These are phyloP conservation scores for Pollimyrus isidori DNA, from an alignment of 2,113 vertebrate species.

Conservation along the genomic window DNA sequence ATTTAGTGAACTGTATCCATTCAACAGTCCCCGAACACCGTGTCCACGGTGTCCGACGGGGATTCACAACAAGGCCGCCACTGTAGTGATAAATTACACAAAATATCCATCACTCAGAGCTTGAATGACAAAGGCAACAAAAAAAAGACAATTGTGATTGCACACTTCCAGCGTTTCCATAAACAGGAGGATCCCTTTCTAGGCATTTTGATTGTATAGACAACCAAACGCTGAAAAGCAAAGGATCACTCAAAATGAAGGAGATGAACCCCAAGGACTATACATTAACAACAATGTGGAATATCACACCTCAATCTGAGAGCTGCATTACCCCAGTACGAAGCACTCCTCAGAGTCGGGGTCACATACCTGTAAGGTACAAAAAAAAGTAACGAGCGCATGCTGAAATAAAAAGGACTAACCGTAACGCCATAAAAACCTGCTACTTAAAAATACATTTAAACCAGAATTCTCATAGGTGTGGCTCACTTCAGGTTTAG, in stretches of 20 bases:
- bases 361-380: constrained; percentile 68
- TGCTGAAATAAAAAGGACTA: background rate
- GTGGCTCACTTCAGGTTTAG: constrained; percentile 18
- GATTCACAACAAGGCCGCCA: background rate
- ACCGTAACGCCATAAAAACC: background rate
- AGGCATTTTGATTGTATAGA: background rate
- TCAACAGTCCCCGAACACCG: background rate
- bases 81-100: constrained; percentile 3
- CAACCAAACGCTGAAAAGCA: background rate
- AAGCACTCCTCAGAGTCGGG: constrained; percentile 14
- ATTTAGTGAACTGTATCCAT: background rate
- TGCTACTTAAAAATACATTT: background rate
- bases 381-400: constrained; percentile 47
- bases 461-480: background rate
- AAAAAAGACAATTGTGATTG: background rate
- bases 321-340: background rate
- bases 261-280: background rate
- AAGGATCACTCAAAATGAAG: constrained; percentile 19
- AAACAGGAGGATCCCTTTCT: background rate
- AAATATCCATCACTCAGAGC: background rate
- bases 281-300: constrained; percentile 34
- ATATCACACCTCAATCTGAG: constrained; percentile 62
- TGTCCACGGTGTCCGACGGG: background rate
- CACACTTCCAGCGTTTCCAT: background rate
- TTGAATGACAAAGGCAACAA: background rate